Conservation (phyloP, 2,113 vertebrate species). For the Ursus arctos region DNA sequence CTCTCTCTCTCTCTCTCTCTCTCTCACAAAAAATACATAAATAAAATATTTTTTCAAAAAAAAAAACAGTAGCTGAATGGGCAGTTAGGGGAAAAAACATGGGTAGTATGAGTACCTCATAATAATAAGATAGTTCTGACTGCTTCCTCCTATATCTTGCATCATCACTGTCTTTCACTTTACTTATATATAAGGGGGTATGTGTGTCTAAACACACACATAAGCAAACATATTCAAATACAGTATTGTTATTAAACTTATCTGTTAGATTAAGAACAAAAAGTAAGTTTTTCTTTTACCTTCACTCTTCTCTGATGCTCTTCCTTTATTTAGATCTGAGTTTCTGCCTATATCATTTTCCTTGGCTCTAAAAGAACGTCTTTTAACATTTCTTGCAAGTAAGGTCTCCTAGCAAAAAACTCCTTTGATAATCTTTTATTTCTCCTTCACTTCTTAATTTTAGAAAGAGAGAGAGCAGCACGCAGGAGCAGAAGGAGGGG, state of each 20-base stretch:
- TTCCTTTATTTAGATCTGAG: neutral
- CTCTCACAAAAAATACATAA: neutral
- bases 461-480: neutral
- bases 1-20: no score
- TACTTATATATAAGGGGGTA: neutral
- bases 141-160: neutral
- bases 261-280: neutral
- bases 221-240: neutral
- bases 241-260: neutral
- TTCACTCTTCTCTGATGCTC: neutral
- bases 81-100: neutral
- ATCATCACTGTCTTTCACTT: neutral
- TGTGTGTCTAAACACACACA: neutral
- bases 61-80: neutral
- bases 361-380: neutral
- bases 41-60: neutral
- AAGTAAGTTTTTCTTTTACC: neutral
- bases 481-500: neutral
- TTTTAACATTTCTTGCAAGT: neutral
- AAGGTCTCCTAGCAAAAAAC: neutral
- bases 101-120: neutral
- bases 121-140: constrained; percentile 29
- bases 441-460: neutral
- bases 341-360: neutral
- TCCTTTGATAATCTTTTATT: neutral